phyloP scores from a whole-genome alignment of 2,113 vertebrate genomes.

The Toxotes chatareus region DNA sequence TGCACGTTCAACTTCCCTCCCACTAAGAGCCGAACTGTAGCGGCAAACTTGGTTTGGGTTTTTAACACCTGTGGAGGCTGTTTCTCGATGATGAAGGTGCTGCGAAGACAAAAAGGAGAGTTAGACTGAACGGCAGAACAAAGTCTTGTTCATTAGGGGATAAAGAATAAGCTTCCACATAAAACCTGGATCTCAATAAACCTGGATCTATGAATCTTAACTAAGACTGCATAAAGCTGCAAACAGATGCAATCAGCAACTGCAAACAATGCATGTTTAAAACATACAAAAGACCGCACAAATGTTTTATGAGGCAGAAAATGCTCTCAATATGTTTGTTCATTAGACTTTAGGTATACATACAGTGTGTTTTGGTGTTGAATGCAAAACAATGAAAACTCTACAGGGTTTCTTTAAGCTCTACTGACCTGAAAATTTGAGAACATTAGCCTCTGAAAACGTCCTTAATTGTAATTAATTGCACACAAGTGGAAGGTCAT shows the following conservation, averaged over 20 bases:
- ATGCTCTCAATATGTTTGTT: not conserved
- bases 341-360: not conserved
- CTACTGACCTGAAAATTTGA: not conserved
- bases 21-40: constrained; percentile 94
- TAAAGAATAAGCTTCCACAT: not conserved
- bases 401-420: constrained; percentile 1
- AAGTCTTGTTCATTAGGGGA: not conserved
- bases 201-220: not conserved
- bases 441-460: constrained; percentile 29
- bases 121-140: not conserved
- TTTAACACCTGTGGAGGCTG: constrained; percentile 98
- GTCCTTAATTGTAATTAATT: constrained; percentile 17
- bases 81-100: constrained; percentile 99
- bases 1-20: constrained; percentile 97
- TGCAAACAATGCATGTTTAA: not conserved
- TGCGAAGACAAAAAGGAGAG: constrained; percentile 69
- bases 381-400: constrained; percentile 3
- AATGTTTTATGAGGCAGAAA: not conserved
- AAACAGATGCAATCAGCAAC: not conserved
- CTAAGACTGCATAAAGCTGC: not conserved
- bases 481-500: constrained; percentile 22
- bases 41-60: constrained; percentile 98
- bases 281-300: not conserved
- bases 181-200: not conserved
- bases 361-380: not conserved